These are phyloP conservation scores for Corythoichthys intestinalis DNA, from an alignment of 2,113 vertebrate species.

Conservation along the genomic window DNA sequence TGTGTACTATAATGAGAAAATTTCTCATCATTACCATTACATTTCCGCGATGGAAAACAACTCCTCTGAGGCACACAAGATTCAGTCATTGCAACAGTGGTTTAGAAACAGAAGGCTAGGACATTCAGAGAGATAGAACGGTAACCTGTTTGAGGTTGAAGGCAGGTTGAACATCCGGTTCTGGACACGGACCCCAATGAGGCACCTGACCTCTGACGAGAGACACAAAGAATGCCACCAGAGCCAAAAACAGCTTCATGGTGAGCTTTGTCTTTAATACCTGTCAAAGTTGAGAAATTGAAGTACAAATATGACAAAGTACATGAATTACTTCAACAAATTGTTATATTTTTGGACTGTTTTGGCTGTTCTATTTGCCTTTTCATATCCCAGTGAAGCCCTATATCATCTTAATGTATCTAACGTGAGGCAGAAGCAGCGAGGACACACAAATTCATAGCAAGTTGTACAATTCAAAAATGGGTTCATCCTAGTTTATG, in stretches of 20 bases:
- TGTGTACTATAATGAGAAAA: too few relatives aligned
- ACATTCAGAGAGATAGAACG: neutral
- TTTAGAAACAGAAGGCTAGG: too few relatives aligned
- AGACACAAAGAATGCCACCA: slow-evolving; percentile 43
- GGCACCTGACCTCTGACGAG: slow-evolving; percentile 74
- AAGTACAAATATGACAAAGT: neutral
- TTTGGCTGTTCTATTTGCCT: too few relatives aligned
- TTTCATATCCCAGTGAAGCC: too few relatives aligned
- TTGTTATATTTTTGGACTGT: too few relatives aligned
- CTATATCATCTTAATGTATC: too few relatives aligned
- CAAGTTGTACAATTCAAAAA: neutral
- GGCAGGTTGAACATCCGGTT: slow-evolving; percentile 76
- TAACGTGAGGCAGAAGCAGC: too few relatives aligned
- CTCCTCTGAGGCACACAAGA: too few relatives aligned
- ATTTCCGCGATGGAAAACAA: too few relatives aligned
- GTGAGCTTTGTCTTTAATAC: slow-evolving; percentile 8
- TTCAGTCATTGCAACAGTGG: too few relatives aligned
- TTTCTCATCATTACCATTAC: too few relatives aligned
- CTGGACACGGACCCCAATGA: slow-evolving; percentile 80
- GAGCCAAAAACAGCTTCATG: slow-evolving; percentile 48
- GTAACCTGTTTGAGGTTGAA: slow-evolving; percentile 81
- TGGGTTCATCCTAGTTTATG: neutral
- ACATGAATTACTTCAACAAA: neutral
- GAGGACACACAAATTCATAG: too few relatives aligned
- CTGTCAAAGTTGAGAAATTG: slow-evolving; percentile 24